Evolutionary conservation across 2,888 invertebrate genomes (phyloP).

Genomic region (Petrolisthes manimaculis): DNA sequence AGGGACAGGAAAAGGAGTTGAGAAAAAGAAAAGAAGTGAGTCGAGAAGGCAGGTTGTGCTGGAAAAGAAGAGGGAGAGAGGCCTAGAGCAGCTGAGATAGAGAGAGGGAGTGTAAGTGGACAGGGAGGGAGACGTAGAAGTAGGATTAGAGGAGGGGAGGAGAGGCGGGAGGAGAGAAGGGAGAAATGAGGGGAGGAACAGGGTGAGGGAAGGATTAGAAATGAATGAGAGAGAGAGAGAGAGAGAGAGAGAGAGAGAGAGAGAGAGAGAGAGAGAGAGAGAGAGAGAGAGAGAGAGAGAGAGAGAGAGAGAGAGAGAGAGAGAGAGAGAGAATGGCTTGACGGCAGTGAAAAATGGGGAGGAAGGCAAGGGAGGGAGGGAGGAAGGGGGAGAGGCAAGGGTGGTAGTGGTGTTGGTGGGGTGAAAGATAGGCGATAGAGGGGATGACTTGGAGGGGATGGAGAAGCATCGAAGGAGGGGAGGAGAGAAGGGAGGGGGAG

Average conservation of each 20-base stretch:
- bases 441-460: no score
- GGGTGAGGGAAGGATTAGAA: background rate
- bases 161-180: background rate
- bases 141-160: background rate
- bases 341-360: background rate
- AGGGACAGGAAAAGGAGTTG: no score
- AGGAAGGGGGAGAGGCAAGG: background rate
- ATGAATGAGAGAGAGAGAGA: background rate
- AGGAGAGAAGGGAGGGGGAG: background rate
- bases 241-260: background rate
- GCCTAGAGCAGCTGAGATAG: background rate
- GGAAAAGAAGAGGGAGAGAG: background rate
- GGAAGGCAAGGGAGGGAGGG: background rate
- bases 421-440: constrained; percentile 17
- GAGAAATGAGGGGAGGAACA: background rate
- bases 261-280: background rate
- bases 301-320: background rate
- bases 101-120: no score
- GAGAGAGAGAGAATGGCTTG: constrained; percentile 1
- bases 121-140: background rate
- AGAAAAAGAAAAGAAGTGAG: no score
- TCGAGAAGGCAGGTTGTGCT: no score
- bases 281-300: background rate
- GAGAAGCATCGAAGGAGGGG: no score
- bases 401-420: no score